A percentile compares a stretch with the other conserved stretches of the same genome.
Evolutionary conservation across 2,888 invertebrate genomes (phyloP).

Genomic region (Phaedon cochleariae): DNA sequence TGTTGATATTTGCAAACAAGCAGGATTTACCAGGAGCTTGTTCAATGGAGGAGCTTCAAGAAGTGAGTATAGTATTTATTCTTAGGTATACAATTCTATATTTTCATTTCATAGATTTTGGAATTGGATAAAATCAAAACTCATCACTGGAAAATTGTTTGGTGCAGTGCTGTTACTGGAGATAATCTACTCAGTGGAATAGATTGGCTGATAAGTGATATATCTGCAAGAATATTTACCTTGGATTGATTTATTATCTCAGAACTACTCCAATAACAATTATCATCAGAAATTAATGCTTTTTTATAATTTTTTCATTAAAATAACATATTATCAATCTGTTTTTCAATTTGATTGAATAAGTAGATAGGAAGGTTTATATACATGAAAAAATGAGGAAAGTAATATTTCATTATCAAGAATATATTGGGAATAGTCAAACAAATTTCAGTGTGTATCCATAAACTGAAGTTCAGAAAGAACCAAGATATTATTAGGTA

Average conservation of each 20-base stretch:
- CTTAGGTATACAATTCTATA: background rate
- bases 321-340: no score
- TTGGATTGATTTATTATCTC: constrained; percentile 69
- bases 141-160: constrained; percentile 97
- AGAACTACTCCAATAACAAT: background rate
- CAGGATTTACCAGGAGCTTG: constrained; percentile 93
- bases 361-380: no score
- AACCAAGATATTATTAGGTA: constrained; percentile 87
- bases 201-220: constrained; percentile 97
- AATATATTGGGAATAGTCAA: no score
- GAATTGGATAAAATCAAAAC: constrained; percentile 90
- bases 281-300: background rate
- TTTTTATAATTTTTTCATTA: constrained; percentile 5
- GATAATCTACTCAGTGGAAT: constrained; percentile 93
- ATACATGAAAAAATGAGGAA: no score
- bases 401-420: no score
- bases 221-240: constrained; percentile 95
- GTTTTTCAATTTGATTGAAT: no score
- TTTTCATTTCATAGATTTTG: constrained; percentile 71
- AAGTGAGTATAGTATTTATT: constrained; percentile 65
- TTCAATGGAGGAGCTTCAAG: constrained; percentile 82
- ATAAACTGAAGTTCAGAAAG: constrained; percentile 94
- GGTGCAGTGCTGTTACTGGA: constrained; percentile 96
- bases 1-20: constrained; percentile 97
- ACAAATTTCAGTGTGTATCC: constrained; percentile 81